phyloP scores from a whole-genome alignment of 2,113 vertebrate genomes.

The Polypterus bichir region DNA sequence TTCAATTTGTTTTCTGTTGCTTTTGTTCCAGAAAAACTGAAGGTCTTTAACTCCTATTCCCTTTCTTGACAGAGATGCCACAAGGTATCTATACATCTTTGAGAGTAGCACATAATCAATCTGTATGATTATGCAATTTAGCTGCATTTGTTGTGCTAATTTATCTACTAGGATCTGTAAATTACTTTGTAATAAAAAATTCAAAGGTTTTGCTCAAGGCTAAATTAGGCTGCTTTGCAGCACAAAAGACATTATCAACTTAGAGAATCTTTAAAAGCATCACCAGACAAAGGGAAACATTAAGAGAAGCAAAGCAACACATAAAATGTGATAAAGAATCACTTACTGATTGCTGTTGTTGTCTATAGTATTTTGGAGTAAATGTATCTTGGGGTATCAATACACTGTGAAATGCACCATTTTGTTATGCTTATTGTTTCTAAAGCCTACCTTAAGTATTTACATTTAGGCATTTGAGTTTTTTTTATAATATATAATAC shows the following conservation, averaged over 20 bases:
- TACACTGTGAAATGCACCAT: too few species aligned
- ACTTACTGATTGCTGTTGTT: conserved; percentile 34
- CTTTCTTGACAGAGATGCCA: conserved; percentile 41
- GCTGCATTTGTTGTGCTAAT: conserved; percentile 50
- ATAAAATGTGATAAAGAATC: conserved; percentile 40
- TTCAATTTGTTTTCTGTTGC: conserved; percentile 15
- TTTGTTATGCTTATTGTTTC: too few species aligned
- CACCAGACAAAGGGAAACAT: conserved; percentile 21
- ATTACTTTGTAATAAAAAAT: conserved; percentile 61
- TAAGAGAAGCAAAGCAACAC: conserved; percentile 27
- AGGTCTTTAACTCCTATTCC: conserved; percentile 30
- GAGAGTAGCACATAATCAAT: conserved; percentile 56
- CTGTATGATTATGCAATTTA: conserved; percentile 47
- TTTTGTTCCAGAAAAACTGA: conserved; percentile 31
- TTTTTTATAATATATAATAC: too few species aligned
- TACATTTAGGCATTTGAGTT: too few species aligned
- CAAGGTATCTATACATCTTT: conserved; percentile 47
- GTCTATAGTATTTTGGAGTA: conserved; percentile 7
- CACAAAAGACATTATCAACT: conserved; percentile 38
- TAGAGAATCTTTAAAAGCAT: conserved; percentile 41
- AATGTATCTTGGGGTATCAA: too few species aligned
- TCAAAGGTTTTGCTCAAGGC: conserved; percentile 44
- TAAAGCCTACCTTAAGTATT: too few species aligned
- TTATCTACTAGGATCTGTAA: conserved; percentile 51
- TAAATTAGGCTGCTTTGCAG: conserved; percentile 40